Conservation (phyloP, 2,113 vertebrate genomes). For the Leucosticte australis region DNA sequence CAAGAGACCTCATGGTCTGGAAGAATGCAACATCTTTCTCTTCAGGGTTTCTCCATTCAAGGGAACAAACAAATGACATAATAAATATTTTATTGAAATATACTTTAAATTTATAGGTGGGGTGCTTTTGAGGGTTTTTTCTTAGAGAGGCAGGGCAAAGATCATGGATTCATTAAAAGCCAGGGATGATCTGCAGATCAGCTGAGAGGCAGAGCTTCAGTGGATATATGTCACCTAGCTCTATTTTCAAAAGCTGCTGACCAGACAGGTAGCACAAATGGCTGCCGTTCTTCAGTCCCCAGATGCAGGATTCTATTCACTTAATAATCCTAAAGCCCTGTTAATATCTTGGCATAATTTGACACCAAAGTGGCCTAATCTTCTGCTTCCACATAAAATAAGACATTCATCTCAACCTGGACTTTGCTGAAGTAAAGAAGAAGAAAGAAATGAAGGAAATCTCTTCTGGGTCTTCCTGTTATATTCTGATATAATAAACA, state of each 20-base stretch:
- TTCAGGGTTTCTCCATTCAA: not conserved
- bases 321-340: conserved; percentile 7
- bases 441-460: not conserved
- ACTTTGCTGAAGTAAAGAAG: not conserved
- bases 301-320: not conserved
- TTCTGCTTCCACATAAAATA: not conserved
- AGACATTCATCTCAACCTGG: not conserved
- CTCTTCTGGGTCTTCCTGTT: not conserved
- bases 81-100: not conserved
- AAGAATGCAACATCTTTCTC: not conserved
- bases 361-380: not conserved
- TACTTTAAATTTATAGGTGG: not conserved
- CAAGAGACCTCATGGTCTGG: not conserved
- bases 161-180: not conserved
- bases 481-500: not conserved
- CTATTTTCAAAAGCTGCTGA: not conserved
- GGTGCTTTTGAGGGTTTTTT: not conserved
- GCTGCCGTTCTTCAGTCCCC: not conserved
- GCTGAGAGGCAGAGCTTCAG: not conserved
- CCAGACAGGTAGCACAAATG: conserved; percentile 17
- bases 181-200: not conserved
- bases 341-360: not conserved
- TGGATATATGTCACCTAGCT: not conserved
- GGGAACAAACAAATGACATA: not conserved
- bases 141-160: not conserved